These are phyloP conservation scores for Ctenopoma multispine DNA, from an alignment of 2,797 vertebrate species.

Conservation along the genomic window DNA sequence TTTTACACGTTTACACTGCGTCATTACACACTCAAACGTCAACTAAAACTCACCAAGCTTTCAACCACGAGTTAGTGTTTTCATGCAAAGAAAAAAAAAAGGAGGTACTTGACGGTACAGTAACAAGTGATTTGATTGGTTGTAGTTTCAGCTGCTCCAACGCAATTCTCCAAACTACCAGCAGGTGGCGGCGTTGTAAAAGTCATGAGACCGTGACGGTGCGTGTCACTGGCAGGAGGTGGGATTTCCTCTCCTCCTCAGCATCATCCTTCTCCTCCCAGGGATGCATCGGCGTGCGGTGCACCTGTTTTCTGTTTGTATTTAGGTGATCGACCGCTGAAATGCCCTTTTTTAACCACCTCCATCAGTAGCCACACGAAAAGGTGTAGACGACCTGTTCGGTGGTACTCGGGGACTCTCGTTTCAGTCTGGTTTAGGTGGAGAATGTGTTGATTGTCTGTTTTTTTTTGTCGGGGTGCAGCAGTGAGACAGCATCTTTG, in stretches of 20 bases:
- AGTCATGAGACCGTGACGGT: slow-evolving; percentile 10
- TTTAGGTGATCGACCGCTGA: slow-evolving; percentile 33
- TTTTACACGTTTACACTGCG: too few species aligned
- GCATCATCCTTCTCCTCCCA: slow-evolving; percentile 56
- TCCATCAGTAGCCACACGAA: slow-evolving; percentile 17
- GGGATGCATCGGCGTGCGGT: slow-evolving; percentile 65
- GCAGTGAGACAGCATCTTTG: slow-evolving; percentile 87
- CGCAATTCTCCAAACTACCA: slow-evolving; percentile 32
- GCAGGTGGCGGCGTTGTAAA: slow-evolving; percentile 68
- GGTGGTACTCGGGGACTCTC: slow-evolving; percentile 6
- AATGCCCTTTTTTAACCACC: slow-evolving; percentile 30
- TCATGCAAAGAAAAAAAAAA: background rate
- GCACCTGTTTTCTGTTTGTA: slow-evolving; percentile 65
- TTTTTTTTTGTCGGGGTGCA: slow-evolving; percentile 40
- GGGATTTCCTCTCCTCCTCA: slow-evolving; percentile 67
- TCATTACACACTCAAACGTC: too few species aligned
- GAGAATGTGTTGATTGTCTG: slow-evolving; percentile 66
- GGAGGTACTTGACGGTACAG: fast-evolving
- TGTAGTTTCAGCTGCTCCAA: background rate
- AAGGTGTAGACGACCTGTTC: slow-evolving; percentile 7
- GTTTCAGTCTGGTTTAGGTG: slow-evolving; percentile 12
- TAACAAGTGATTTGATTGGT: background rate
- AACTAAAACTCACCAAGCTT: too few species aligned
- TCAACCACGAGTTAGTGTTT: too few species aligned
- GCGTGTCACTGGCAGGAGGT: slow-evolving; percentile 51